Evolutionary conservation across 92 coral and sea anemone species (phyloP).

Genomic region (Porites divaricata): DNA sequence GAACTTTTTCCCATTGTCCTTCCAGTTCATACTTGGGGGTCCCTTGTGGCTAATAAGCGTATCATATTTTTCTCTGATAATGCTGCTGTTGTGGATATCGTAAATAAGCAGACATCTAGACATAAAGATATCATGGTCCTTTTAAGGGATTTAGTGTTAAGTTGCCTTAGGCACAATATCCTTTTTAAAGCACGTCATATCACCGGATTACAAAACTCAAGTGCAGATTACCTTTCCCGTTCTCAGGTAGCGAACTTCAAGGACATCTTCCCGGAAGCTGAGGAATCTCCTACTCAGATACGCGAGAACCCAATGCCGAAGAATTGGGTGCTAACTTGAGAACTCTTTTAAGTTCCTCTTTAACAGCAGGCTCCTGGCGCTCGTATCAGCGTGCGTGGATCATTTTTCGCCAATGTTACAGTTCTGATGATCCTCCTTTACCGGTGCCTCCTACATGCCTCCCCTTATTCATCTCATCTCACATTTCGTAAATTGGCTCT

Average conservation of each 20-base stretch:
- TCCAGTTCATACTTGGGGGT: constrained; percentile 36
- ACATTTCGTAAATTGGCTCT: too few relatives aligned
- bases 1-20: too few relatives aligned
- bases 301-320: constrained; percentile 41
- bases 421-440: too few relatives aligned
- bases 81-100: constrained; percentile 25
- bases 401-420: too few relatives aligned
- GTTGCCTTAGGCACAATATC: not conserved
- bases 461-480: too few relatives aligned
- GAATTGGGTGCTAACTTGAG: constrained; percentile 37
- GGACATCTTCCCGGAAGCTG: not conserved
- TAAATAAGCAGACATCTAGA: constrained; percentile 15
- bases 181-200: constrained; percentile 30
- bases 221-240: constrained; percentile 28
- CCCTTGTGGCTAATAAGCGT: not conserved
- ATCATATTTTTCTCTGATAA: constrained; percentile 35
- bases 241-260: constrained; percentile 8
- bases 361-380: too few relatives aligned
- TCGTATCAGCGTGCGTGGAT: too few relatives aligned
- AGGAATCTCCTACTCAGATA: not conserved
- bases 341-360: not conserved
- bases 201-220: constrained; percentile 15
- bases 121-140: not conserved
- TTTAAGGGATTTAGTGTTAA: not conserved
- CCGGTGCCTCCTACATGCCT: not conserved